These are phyloP conservation scores for Lamprologus callipterus DNA, from an alignment of 2,113 vertebrate species.

Conservation along the genomic window DNA sequence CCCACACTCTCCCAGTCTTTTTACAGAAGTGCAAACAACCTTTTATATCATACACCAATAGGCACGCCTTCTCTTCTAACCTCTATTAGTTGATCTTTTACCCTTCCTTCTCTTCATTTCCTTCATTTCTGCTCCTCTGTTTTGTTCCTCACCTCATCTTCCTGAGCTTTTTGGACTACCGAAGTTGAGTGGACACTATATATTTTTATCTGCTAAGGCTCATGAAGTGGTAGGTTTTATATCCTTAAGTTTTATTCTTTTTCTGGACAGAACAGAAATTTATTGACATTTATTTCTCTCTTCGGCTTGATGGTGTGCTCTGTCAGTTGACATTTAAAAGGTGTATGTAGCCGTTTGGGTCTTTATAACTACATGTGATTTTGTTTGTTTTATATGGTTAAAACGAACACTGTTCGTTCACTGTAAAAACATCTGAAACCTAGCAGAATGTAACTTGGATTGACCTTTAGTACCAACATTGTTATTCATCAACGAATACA, in stretches of 20 bases:
- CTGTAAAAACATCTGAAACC: neutral
- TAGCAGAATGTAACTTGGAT: neutral
- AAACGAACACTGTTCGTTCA: neutral
- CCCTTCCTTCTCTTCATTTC: neutral
- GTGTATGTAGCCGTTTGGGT: neutral
- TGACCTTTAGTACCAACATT: slow-evolving; percentile 8
- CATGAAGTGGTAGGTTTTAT: slow-evolving; percentile 25
- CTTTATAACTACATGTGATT: neutral
- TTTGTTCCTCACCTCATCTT: neutral
- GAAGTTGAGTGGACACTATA: neutral
- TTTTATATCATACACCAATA: neutral
- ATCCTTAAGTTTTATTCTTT: neutral
- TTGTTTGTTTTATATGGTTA: neutral
- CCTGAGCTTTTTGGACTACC: neutral
- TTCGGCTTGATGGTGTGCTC: neutral
- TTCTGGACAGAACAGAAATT: neutral
- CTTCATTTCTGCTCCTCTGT: neutral
- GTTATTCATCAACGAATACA: slow-evolving; percentile 37
- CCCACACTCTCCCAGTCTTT: neutral
- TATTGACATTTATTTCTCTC: neutral
- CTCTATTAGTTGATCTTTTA: neutral
- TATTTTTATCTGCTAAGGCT: neutral
- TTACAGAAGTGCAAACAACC: neutral
- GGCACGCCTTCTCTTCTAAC: neutral
- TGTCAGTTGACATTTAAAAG: neutral